Conservation (phyloP, 2,113 vertebrate genomes). For the Syngnathus scovelli region DNA sequence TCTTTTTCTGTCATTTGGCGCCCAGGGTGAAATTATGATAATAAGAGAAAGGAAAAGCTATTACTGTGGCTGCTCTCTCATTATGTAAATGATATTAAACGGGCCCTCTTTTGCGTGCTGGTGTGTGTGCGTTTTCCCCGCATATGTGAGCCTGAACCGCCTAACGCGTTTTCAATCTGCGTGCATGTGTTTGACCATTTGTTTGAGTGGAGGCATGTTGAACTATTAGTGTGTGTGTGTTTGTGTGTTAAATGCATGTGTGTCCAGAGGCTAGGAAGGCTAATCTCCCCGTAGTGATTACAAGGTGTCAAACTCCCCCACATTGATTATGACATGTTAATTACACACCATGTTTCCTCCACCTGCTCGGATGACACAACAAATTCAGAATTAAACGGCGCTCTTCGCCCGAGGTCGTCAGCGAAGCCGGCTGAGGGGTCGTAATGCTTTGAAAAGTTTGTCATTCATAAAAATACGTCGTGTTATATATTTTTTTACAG, state of each 20-base stretch:
- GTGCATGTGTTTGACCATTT: conserved; percentile 4
- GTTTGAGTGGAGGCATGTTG: conserved; percentile 6
- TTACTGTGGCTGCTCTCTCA: conserved; percentile 98
- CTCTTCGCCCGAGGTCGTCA: not conserved
- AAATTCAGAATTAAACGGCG: conserved; percentile 27
- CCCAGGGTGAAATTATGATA: conserved; percentile 99
- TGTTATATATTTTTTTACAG: too few relatives aligned
- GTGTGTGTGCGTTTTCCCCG: conserved; percentile 33
- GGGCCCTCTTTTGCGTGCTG: conserved; percentile 76
- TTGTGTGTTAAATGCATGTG: conserved; percentile 10
- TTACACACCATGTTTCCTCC: conserved; percentile 90
- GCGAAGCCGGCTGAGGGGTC: not conserved
- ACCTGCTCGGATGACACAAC: conserved; percentile 84
- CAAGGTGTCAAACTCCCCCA: conserved; percentile 82
- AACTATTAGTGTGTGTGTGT: conserved; percentile 2
- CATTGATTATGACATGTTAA: conserved; percentile 99
- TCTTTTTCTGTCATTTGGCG: conserved; percentile 76
- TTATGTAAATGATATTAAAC: conserved; percentile 99
- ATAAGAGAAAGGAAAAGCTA: conserved; percentile 98
- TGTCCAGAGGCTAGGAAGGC: conserved; percentile 64
- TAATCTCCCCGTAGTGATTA: conserved; percentile 96
- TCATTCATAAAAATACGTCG: too few relatives aligned
- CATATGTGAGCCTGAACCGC: conserved; percentile 20
- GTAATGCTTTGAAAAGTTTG: not conserved
- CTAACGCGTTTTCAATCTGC: conserved; percentile 6